phyloP scores from a whole-genome alignment of 2,797 vertebrate species.

The Sebastes paucispinis region DNA sequence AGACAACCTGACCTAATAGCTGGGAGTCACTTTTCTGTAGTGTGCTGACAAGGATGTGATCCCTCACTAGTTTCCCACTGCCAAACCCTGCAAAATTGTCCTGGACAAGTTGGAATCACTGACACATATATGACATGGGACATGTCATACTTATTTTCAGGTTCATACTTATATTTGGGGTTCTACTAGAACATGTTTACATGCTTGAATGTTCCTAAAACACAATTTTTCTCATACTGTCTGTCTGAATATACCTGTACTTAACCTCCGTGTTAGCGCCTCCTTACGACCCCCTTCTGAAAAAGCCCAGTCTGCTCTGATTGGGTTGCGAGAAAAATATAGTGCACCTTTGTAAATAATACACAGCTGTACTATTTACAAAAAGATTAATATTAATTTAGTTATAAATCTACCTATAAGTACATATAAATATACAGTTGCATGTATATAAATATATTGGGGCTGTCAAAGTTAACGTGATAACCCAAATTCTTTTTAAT shows the following conservation, averaged over 20 bases:
- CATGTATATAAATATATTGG: not conserved
- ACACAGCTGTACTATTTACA: not conserved
- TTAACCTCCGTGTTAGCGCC: not conserved
- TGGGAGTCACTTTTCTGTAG: not conserved
- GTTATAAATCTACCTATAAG: not conserved
- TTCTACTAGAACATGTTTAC: not conserved
- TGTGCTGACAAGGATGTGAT: not conserved
- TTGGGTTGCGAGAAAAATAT: no score
- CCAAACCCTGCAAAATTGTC: not conserved
- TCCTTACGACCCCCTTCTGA: not conserved
- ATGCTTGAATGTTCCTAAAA: no score
- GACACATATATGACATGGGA: not conserved
- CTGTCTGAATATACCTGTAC: not conserved
- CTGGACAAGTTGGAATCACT: not conserved
- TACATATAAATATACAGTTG: not conserved
- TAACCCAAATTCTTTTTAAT: no score
- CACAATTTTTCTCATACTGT: no score
- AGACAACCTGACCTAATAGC: not conserved
- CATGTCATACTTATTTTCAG: not conserved
- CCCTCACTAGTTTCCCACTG: not conserved
- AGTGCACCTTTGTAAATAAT: not conserved
- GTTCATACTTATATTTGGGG: not conserved
- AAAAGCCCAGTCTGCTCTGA: not conserved
- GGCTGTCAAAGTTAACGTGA: no score
- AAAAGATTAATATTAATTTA: not conserved